phyloP scores from a whole-genome alignment of 1,140 invertebrate genomes.

The Ylistrum balloti region DNA sequence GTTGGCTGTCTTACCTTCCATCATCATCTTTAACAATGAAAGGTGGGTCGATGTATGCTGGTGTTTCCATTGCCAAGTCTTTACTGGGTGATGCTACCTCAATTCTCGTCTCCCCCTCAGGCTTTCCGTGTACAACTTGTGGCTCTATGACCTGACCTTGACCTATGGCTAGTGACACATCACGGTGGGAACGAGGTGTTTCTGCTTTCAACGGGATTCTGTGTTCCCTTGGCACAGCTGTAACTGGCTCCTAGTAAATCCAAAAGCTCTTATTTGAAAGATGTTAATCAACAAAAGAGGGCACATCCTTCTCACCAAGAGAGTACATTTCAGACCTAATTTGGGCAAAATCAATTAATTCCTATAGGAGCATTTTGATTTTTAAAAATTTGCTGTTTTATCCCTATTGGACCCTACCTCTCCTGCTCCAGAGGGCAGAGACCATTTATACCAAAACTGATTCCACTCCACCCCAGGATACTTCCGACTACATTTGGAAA shows the following conservation, averaged over 20 bases:
- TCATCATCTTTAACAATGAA: slow-evolving; percentile 57
- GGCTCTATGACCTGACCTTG: slow-evolving; percentile 41
- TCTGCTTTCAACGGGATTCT: background rate
- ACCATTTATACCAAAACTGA: too few species aligned
- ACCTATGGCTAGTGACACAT: slow-evolving; percentile 28
- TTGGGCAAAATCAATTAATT: too few species aligned
- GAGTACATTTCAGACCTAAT: too few species aligned
- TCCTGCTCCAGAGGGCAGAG: too few species aligned
- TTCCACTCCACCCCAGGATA: too few species aligned
- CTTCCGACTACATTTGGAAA: too few species aligned
- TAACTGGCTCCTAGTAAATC: background rate
- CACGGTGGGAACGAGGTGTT: slow-evolving; percentile 47
- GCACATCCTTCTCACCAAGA: too few species aligned
- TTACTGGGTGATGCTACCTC: background rate
- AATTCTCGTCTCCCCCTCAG: slow-evolving; percentile 24
- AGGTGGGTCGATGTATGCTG: slow-evolving; percentile 47
- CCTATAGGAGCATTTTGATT: too few species aligned
- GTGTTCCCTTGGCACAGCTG: background rate
- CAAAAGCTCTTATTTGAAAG: background rate
- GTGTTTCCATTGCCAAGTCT: slow-evolving; percentile 12
- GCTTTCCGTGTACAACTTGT: background rate
- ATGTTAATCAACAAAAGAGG: too few species aligned
- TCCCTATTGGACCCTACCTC: too few species aligned
- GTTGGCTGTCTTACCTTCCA: slow-evolving; percentile 42
- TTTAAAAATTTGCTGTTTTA: too few species aligned